Base-by-base conservation (phyloP, 92 coral and sea anemone genomes). In the Palythoa caribaeorum region DNA sequence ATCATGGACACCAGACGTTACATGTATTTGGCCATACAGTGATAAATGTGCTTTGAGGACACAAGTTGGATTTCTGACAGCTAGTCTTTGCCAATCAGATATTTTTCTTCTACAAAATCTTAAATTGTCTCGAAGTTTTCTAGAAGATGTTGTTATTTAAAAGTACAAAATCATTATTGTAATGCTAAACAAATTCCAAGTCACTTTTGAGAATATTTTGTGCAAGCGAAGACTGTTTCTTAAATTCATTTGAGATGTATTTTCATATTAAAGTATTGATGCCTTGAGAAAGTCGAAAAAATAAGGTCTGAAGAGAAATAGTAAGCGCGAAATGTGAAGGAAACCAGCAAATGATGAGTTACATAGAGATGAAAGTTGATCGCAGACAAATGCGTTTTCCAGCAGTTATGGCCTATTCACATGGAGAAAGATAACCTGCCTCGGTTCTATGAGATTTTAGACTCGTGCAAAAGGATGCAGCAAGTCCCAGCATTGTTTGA, bases 171-270 rank as follows among this genome's bases (percentile, higher is more conserved):
- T 35, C 13, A 11, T 73, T 73, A 17, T 16, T 73, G 21, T 40
- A 40, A 5, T 3, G 77, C 36, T 40, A 11, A 2, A 11, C 54
- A 47, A 73, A 14, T 73, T 14, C 47, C 39, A 37, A 21, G 14
- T 73, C 17, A 11, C 39, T 73, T 44, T 73, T 44, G 54, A 73
- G 36, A 73, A 39, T 17, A 39, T 73, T 73, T 73, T 73, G 78
- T 73, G 65, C 48, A 44, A 73, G 36, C 53, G 28, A 44, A 28
- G 28, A 11, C 37, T 16, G 54, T 44, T 39, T 37, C 48, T 72
- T 12, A 38, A 72, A 36, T 6, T 19, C 55, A 44, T 37, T 73
- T 73, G 14, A 73, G 78, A 73, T 73, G 53, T 73, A 73, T 73
- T 73, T 73, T 73, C 55, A 73, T 73, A 73, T 54, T 15, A 44